Conservation (phyloP, 2,797 vertebrate species). For the Ammospiza maritima region DNA sequence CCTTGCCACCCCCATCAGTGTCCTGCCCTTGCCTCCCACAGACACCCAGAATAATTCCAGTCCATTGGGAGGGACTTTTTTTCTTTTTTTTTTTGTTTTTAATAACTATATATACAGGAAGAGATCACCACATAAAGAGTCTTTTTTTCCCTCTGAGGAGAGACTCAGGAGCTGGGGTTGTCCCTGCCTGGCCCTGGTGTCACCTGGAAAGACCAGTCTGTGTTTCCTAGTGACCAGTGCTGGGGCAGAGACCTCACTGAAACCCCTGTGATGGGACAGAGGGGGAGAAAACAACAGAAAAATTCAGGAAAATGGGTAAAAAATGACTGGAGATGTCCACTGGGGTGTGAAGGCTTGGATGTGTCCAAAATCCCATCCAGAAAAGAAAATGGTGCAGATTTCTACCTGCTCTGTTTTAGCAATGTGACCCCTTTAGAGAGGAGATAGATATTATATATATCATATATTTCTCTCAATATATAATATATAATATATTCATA, state of each 20-base stretch:
- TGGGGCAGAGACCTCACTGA: background rate
- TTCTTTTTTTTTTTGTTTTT: background rate
- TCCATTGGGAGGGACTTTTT: fast-evolving
- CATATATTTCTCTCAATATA: background rate
- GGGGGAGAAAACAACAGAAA: background rate
- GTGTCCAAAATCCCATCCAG: background rate
- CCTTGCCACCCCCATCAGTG: background rate
- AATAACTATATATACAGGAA: background rate
- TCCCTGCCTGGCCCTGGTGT: background rate
- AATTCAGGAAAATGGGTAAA: background rate
- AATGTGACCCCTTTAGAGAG: fast-evolving
- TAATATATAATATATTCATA: too few species aligned
- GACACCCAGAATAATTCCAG: background rate
- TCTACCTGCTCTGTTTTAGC: constrained; percentile 25
- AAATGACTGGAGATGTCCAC: fast-evolving
- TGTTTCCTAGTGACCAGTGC: background rate
- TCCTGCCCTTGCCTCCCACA: background rate
- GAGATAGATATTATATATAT: background rate
- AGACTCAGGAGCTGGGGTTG: background rate
- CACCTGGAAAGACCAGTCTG: background rate
- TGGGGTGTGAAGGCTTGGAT: background rate
- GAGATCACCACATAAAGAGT: background rate
- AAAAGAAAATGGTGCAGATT: background rate
- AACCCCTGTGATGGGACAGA: background rate
- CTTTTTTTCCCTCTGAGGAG: background rate